phyloP scores from a whole-genome alignment of 2,888 invertebrate genomes.

The Scrobipalpa atriplicella region DNA sequence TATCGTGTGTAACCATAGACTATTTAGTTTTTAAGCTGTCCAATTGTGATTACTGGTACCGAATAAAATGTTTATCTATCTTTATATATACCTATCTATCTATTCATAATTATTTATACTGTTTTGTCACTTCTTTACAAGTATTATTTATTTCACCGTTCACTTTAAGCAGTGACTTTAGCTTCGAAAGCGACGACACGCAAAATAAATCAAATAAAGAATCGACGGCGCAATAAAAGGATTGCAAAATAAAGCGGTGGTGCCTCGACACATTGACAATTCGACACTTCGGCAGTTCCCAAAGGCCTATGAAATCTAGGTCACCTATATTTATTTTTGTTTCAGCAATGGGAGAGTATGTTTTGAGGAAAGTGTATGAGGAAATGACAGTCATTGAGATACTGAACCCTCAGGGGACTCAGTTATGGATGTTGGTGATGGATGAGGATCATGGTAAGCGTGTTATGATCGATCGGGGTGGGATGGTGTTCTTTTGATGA shows the following conservation, averaged over 20 bases:
- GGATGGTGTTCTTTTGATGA: not conserved
- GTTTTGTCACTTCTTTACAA: too few species aligned
- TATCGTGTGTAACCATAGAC: too few species aligned
- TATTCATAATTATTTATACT: too few species aligned
- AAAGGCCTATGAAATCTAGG: constrained; percentile 31
- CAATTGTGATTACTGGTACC: too few species aligned
- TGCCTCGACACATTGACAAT: not conserved
- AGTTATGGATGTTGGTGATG: constrained; percentile 3
- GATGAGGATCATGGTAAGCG: constrained; percentile 7
- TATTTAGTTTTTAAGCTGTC: too few species aligned
- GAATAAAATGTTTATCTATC: too few species aligned
- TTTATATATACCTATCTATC: too few species aligned
- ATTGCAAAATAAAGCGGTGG: constrained; percentile 15
- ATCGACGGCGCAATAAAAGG: not conserved
- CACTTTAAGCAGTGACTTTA: too few species aligned
- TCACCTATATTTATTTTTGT: constrained; percentile 35
- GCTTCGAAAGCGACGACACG: not conserved
- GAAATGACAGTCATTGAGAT: not conserved
- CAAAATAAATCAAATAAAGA: not conserved
- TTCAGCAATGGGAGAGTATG: constrained; percentile 3
- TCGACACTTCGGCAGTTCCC: not conserved
- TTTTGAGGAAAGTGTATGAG: not conserved
- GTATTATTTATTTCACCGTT: too few species aligned
- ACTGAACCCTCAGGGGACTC: not conserved
- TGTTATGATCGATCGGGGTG: constrained; percentile 9